Percentiles rank a stretch among this genome's conserved stretches.
phyloP scores from a whole-genome alignment of 2,113 vertebrate species.

The Petrocephalus zakoni region DNA sequence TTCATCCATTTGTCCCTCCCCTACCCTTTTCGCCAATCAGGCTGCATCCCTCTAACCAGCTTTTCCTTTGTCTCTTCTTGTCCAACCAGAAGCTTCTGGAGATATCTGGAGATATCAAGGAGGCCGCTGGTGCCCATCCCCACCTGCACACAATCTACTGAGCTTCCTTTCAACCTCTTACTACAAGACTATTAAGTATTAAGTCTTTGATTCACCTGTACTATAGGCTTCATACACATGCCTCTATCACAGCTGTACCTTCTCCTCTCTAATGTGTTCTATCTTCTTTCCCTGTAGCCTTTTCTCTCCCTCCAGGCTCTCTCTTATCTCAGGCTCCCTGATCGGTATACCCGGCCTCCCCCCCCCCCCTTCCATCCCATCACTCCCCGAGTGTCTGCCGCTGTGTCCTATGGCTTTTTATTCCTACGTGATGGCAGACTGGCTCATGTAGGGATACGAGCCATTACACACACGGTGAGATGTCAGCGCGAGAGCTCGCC shows the following conservation, averaged over 20 bases:
- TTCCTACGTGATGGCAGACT: conserved; percentile 99
- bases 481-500: conserved; percentile 56
- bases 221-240: neutral
- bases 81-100: neutral
- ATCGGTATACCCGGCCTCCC: neutral
- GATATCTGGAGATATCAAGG: neutral
- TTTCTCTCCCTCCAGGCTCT: neutral
- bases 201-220: neutral
- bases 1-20: no score
- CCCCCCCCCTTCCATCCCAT: neutral
- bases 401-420: conserved; percentile 99
- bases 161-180: neutral
- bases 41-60: neutral
- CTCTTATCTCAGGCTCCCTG: neutral
- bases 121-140: neutral
- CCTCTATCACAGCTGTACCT: neutral
- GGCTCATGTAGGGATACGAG: conserved; percentile 98
- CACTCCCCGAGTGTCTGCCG: conserved; percentile 63
- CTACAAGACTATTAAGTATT: neutral
- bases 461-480: conserved; percentile 96
- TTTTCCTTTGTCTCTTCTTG: neutral
- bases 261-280: neutral
- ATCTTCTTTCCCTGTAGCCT: neutral
- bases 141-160: neutral
- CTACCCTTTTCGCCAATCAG: neutral